These are phyloP conservation scores for Sphaeridia pumilis DNA, from an alignment of 2,888 invertebrate genomes.

Conservation along the genomic window DNA sequence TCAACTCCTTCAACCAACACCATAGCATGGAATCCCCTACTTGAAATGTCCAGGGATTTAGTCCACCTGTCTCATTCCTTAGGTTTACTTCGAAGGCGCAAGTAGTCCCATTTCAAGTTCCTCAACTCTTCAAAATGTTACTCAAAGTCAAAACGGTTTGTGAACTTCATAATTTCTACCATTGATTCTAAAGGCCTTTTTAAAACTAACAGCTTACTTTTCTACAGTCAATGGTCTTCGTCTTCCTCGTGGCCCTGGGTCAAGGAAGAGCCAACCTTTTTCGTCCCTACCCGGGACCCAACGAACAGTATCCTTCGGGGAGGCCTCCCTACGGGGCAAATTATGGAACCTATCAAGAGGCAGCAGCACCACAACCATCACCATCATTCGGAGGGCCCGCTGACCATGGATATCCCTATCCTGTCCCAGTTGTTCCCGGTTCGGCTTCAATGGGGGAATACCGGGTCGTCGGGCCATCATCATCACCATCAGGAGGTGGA, in stretches of 20 bases:
- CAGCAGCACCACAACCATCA: slow-evolving; percentile 3
- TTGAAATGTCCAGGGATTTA: too few relatives aligned
- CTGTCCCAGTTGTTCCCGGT: slow-evolving; percentile 1
- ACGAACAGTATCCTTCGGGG: not conserved
- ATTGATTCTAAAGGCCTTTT: too few relatives aligned
- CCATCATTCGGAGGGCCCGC: not conserved
- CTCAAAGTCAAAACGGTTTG: too few relatives aligned
- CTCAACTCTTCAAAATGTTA: too few relatives aligned
- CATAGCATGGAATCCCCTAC: too few relatives aligned
- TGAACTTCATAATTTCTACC: too few relatives aligned
- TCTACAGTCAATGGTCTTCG: not conserved
- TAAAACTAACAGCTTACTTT: too few relatives aligned
- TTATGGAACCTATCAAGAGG: not conserved
- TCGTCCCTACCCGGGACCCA: not conserved
- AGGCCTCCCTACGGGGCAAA: slow-evolving; percentile 4
- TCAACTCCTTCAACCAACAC: too few relatives aligned
- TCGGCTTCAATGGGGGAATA: slow-evolving; percentile 1
- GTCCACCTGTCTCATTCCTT: too few relatives aligned
- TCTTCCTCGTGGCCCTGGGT: not conserved
- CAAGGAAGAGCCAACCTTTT: not conserved
- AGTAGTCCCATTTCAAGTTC: too few relatives aligned
- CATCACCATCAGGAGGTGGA: not conserved
- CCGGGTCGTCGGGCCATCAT: too few relatives aligned
- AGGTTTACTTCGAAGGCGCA: too few relatives aligned
- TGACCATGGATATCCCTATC: not conserved